phyloP scores from a whole-genome alignment of 2,888 invertebrate species.

The Conomelus anceps region DNA sequence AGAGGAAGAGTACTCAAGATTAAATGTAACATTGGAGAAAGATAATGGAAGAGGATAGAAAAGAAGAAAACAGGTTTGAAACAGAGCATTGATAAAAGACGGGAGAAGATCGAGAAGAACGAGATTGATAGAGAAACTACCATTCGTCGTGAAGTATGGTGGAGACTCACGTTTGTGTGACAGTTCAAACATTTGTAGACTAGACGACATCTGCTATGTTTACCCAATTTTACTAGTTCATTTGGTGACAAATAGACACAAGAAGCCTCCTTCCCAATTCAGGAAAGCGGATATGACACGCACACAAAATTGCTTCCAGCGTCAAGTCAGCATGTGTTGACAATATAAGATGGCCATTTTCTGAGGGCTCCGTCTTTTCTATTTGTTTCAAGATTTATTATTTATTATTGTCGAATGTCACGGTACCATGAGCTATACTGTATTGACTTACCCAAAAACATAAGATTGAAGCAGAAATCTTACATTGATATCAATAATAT shows the following conservation, averaged over 20 bases:
- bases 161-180: background rate
- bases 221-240: background rate
- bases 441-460: too few species aligned
- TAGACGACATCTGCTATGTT: background rate
- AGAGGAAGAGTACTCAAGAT: too few species aligned
- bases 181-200: background rate
- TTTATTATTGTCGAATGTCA: background rate
- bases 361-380: background rate
- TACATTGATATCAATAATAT: too few species aligned
- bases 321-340: background rate
- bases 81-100: too few species aligned
- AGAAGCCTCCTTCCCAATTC: background rate
- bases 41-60: too few species aligned
- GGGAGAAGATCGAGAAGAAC: background rate
- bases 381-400: background rate
- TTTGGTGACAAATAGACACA: background rate
- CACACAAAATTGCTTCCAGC: background rate
- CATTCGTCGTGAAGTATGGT: background rate
- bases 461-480: background rate
- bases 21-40: too few species aligned
- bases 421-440: too few species aligned
- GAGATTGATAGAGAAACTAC: background rate
- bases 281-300: background rate
- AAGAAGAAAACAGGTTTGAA: too few species aligned
- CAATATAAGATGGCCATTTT: background rate